phyloP scores from a whole-genome alignment of 2,113 vertebrate species.

The Epinephelus moara region DNA sequence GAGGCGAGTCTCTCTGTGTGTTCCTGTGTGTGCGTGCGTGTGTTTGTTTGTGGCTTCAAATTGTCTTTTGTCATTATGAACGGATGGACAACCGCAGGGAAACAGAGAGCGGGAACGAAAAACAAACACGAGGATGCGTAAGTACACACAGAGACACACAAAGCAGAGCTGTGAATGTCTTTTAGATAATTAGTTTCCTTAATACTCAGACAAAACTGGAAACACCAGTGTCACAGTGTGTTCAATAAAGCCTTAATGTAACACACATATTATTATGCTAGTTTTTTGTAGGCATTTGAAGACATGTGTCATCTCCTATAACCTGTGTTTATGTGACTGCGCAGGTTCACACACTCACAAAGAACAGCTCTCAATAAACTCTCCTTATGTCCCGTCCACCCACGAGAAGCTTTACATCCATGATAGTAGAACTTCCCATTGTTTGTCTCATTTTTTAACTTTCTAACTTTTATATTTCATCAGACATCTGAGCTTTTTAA shows the following conservation, averaged over 20 bases:
- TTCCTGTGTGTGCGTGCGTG: background rate
- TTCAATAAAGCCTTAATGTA: background rate
- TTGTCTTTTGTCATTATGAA: conserved; percentile 17
- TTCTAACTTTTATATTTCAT: background rate
- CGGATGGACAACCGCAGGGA: background rate
- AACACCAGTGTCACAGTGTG: background rate
- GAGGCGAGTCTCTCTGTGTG: conserved; percentile 2
- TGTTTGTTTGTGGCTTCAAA: background rate
- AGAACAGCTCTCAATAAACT: background rate
- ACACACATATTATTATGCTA: background rate
- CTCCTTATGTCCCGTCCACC: background rate
- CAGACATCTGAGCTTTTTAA: background rate
- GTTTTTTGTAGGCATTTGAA: background rate
- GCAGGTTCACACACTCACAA: background rate
- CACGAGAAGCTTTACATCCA: background rate
- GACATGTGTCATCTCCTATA: background rate
- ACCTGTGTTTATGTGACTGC: background rate
- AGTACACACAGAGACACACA: background rate
- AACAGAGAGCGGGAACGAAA: background rate
- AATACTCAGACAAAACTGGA: background rate
- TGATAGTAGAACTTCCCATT: background rate
- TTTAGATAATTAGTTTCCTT: no score
- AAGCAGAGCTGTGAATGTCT: background rate
- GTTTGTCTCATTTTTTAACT: background rate
- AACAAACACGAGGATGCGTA: background rate